phyloP scores from a whole-genome alignment of 2,888 invertebrate genomes.

The Clunio marinus region DNA sequence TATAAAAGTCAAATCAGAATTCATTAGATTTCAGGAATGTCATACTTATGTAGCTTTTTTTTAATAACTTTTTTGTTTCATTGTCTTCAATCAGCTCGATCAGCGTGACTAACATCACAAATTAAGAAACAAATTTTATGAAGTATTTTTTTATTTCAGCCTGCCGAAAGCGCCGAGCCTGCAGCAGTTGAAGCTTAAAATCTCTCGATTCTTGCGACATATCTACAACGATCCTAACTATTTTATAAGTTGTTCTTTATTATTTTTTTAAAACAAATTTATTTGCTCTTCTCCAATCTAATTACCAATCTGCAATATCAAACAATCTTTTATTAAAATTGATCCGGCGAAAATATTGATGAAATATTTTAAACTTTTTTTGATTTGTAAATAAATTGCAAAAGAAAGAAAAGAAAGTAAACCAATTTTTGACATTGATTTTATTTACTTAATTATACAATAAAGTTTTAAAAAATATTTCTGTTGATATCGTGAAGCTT shows the following conservation, averaged over 20 bases:
- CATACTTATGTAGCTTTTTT: no score
- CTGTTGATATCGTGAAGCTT: no score
- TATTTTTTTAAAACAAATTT: constrained; percentile 36
- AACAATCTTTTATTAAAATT: not conserved
- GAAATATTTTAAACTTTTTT: not conserved
- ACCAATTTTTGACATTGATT: not conserved
- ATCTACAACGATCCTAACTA: constrained; percentile 29
- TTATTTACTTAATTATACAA: not conserved
- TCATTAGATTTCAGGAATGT: no score
- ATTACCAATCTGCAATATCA: not conserved
- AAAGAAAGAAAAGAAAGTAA: not conserved
- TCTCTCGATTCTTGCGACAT: constrained; percentile 7
- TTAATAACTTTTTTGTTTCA: no score
- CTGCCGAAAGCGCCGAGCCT: constrained; percentile 10
- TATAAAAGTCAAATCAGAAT: no score
- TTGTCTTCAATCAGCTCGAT: no score
- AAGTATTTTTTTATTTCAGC: constrained; percentile 18
- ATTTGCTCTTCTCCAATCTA: constrained; percentile 11
- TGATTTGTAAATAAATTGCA: constrained; percentile 19
- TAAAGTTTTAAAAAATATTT: no score
- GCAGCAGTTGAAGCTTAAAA: constrained; percentile 28
- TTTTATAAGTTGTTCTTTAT: constrained; percentile 38
- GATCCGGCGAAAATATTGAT: constrained; percentile 13
- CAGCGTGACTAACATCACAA: no score
- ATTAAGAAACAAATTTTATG: not conserved